phyloP scores from a whole-genome alignment of 2,797 vertebrate species.

The Botia kubotai region DNA sequence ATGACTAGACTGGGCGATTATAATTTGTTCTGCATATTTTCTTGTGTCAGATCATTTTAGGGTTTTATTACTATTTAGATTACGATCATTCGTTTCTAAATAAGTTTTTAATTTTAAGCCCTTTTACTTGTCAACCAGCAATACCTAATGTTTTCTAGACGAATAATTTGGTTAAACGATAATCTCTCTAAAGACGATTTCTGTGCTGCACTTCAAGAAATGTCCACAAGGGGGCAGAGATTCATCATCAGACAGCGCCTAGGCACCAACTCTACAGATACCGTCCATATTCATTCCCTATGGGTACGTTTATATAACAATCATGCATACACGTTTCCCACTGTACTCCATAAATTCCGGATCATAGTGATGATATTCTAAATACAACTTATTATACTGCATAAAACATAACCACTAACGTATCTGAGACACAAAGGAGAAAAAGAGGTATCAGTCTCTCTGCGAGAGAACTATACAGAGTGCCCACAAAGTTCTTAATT shows the following conservation, averaged over 20 bases:
- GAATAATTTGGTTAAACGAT: background rate
- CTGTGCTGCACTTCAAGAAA: background rate
- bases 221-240: constrained; percentile 21
- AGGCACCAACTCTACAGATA: background rate
- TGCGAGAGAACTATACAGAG: background rate
- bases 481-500: background rate
- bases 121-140: background rate
- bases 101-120: background rate
- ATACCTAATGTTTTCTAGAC: background rate
- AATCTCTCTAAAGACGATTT: background rate
- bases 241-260: background rate
- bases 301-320: constrained; percentile 1
- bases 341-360: background rate
- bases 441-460: background rate
- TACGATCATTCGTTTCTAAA: background rate
- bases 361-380: background rate
- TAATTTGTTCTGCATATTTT: background rate
- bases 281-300: background rate
- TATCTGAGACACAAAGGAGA: background rate
- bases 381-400: background rate
- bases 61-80: background rate
- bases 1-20: background rate
- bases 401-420: background rate
- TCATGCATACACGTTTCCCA: background rate
- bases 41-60: background rate